Base-by-base conservation (phyloP, 2,888 invertebrate species). In the Drosophila nigricruria region DNA sequence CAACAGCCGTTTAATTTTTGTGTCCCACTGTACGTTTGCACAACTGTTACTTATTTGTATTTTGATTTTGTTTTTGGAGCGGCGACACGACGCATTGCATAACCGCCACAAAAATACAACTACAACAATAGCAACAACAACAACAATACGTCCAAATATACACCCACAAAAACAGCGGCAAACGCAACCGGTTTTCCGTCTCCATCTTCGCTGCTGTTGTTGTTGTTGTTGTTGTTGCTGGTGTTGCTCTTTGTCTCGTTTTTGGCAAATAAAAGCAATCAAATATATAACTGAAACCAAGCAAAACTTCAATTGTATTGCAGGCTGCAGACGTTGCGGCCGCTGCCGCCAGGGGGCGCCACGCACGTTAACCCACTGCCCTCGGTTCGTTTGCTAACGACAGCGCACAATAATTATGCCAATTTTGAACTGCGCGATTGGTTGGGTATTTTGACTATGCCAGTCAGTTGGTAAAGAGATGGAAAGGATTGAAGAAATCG, bases 291-390 rank as follows among this genome's bases (percentile, higher is more conserved):
- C 59, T 68, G 67, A 77, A 77, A 59, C 70, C 73, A 74, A 72
- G 63, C 71, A 70, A 69, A 78, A 62, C 73, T 82, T 73, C 80
- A 78, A 78, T 76, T 78, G 82, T 62, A 70, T 30, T 70, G 68
- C 69, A 73, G 40, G 40, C 30, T 54, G 57, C 66, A 66, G 63
- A 69, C 49, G 34, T 53, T 66, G 56, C 58, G 47, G 66, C 56
- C 64, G 64, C 30, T 40, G 59, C 40, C 73, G 65, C 69, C 68
- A 63, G 67, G 65, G 67, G 66, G 62, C 70, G 77, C 72, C 68
- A 71, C 75, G 70, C 82, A 75, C 71, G 58, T 81, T 84, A 84
- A 86, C 83, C 83, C 87, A 86, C 79, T 84, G 86, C 83, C 83
- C 83, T 81, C 75, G 69, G 84, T 64, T 66, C 25, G 49, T 57